Base-by-base conservation (phyloP, 2,888 invertebrate genomes). In the Glaucopsyche alexis region DNA sequence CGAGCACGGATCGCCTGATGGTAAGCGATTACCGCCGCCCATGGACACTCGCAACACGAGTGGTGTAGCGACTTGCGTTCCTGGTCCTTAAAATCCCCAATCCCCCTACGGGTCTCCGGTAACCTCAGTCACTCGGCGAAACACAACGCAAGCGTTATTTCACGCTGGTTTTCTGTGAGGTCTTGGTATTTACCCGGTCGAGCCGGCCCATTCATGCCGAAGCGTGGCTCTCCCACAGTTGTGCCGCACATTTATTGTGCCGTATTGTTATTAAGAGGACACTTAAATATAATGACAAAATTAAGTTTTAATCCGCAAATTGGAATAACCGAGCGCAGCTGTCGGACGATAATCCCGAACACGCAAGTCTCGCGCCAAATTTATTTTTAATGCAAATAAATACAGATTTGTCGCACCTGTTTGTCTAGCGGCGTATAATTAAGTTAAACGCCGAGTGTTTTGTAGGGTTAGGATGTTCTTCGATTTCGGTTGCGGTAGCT, bases 341-440 rank as follows among this genome's bases (percentile, higher is more conserved):
- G 90, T 85, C 85, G 87, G 82, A 84, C 86, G 83, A 87, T 90
- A 90, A 90, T 88, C 87, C 85, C 82, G 85, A 86, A 85, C 86
- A 85, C 87, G 86, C 85, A 87, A 75, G 87, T 88, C 87, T 84
- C 86, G 82, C 80, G 82, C 83, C 82, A 84, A 90, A 89, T 90
- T 86, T 89, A 89, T 89, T 90, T 90, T 90, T 89, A 88, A 90
- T 90, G 89, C 90, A 90, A 90, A 90, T 89, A 90, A 90, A 90
- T 90, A 90, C 89, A 90, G 89, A 79, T 77, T 89, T 85, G 86
- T 89, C 88, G 87, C 91, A 90, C 90, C 90, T 90, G 90, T 85
- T 85, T 82, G 87, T 86, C 88, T 87, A 87, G 75, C 75, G 84
- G 84, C 86, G 87, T 85, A 88, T 89, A 89, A 90, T 90, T 90